phyloP scores from a whole-genome alignment of 2,888 invertebrate species.

The Phengaris alcon region DNA sequence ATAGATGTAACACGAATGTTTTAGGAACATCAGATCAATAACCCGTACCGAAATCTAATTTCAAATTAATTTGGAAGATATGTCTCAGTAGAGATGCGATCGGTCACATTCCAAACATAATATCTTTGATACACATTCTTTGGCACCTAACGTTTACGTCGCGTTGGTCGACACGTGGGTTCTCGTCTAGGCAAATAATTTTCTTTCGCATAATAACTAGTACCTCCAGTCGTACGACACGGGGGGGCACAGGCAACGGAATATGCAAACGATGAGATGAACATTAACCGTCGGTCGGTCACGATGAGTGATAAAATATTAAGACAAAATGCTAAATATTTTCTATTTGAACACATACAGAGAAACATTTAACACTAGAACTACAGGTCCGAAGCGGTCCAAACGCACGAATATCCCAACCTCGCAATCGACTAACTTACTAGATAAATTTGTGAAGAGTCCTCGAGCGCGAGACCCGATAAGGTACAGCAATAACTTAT shows the following conservation, averaged over 20 bases:
- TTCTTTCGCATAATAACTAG: constrained; percentile 51
- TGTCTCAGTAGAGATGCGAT: constrained; percentile 65
- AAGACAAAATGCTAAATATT: constrained; percentile 67
- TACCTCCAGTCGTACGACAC: constrained; percentile 40
- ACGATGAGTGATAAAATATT: constrained; percentile 56
- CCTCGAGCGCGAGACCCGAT: constrained; percentile 60
- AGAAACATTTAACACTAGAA: constrained; percentile 71
- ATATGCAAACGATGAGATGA: constrained; percentile 57
- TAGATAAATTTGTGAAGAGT: constrained; percentile 72
- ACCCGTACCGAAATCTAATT: constrained; percentile 73
- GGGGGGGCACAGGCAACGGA: constrained; percentile 55
- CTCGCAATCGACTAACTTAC: constrained; percentile 64
- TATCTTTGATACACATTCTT: constrained; percentile 78
- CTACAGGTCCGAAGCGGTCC: constrained; percentile 69
- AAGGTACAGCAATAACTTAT: constrained; percentile 70
- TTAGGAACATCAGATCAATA: constrained; percentile 78
- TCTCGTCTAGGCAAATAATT: constrained; percentile 49
- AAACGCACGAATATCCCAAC: constrained; percentile 58
- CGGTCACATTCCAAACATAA: constrained; percentile 62
- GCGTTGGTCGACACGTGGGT: constrained; percentile 45
- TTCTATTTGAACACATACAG: constrained; percentile 75
- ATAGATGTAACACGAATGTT: constrained; percentile 62
- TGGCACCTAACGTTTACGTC: constrained; percentile 74
- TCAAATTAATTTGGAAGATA: constrained; percentile 71
- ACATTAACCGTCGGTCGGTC: constrained; percentile 51